Percentiles rank a stretch among this genome's conserved stretches.
phyloP scores from a whole-genome alignment of 2,113 vertebrate genomes.

The Odocoileus hemionus region DNA sequence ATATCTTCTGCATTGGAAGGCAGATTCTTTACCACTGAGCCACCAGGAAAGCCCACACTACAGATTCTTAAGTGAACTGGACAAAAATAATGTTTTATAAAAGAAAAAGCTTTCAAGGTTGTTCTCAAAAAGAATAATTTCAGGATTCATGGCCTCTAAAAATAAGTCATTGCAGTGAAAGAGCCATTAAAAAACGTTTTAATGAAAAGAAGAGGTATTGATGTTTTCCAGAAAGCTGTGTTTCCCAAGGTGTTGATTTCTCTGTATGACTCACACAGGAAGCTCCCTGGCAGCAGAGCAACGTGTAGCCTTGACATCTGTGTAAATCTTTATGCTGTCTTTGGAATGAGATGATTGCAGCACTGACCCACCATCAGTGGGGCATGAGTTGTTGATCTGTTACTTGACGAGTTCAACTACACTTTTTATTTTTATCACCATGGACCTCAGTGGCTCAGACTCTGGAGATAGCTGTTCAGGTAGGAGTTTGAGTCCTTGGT shows the following conservation, averaged over 20 bases:
- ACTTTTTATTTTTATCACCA: not conserved
- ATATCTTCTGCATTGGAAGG: not conserved
- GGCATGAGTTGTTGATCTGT: not conserved
- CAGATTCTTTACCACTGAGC: not conserved
- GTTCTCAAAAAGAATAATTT: not conserved
- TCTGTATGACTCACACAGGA: not conserved
- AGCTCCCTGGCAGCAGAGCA: not conserved
- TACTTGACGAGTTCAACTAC: not conserved
- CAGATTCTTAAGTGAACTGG: not conserved
- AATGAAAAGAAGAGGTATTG: not conserved
- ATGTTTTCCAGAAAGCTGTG: constrained; percentile 12
- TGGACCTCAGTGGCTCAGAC: not conserved
- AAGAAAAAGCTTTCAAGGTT: not conserved
- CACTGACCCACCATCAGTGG: not conserved
- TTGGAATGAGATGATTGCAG: not conserved
- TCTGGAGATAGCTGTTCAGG: not conserved
- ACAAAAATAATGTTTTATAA: not conserved
- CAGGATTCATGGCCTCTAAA: not conserved
- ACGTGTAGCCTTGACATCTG: not conserved
- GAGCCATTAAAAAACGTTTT: not conserved
- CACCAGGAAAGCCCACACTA: not conserved
- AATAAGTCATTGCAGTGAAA: not conserved
- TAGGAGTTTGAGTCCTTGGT: not conserved
- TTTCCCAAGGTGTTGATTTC: not conserved
- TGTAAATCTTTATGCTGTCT: not conserved